Evolutionary conservation across 2,797 vertebrate genomes (phyloP), one percentile per base, ranked within the genome.

Genomic region (Channa striata): DNA sequence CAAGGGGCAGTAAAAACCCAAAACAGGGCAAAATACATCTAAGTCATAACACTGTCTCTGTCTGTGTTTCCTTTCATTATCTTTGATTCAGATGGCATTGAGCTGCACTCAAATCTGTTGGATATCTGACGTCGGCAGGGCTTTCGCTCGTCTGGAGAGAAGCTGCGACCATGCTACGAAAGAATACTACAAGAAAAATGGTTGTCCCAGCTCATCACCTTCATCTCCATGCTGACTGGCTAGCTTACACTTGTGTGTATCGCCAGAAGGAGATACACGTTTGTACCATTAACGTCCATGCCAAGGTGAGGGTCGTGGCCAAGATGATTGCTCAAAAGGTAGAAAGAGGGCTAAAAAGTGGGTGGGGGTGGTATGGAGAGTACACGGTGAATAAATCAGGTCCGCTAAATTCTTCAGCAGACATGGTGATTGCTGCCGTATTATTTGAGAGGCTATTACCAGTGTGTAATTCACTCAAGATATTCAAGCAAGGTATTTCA

Each of bases 21-120:
- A n/a, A n/a, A n/a, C n/a, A n/a, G n/a, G n/a, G n/a, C n/a, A n/a
- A n/a, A n/a, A n/a, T n/a, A n/a, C n/a, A n/a, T n/a, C n/a, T n/a
- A n/a, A n/a, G n/a, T n/a, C n/a, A n/a, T n/a, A n/a, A n/a, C n/a
- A n/a, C 36, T 8, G 2, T 13, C 8, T 56, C 14, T 54, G 44
- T 30, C 58, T 23, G 48, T 14, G n/a, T 10, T 13, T 46, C 16
- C 20, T 46, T 8, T 47, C 1, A 34, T 36, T 36, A 5, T 34
- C 11, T 63, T 6, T 16, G 33, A 6, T n/a, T 58, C 60, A 98
- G 97, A 97, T 98, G 73, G 96, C 96, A 4, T 88, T 99, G 59
- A 95, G 93, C 57, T 97, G 97, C 85, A 96, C 95, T 57, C 98
- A 99, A 93, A 97, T 99, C 87, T 99, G 97, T 97, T 99, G 98